A percentile compares a stretch with the other conserved stretches of the same genome.
These are phyloP conservation scores for Agapornis roseicollis DNA, from an alignment of 2,113 vertebrate species.

Conservation along the genomic window DNA sequence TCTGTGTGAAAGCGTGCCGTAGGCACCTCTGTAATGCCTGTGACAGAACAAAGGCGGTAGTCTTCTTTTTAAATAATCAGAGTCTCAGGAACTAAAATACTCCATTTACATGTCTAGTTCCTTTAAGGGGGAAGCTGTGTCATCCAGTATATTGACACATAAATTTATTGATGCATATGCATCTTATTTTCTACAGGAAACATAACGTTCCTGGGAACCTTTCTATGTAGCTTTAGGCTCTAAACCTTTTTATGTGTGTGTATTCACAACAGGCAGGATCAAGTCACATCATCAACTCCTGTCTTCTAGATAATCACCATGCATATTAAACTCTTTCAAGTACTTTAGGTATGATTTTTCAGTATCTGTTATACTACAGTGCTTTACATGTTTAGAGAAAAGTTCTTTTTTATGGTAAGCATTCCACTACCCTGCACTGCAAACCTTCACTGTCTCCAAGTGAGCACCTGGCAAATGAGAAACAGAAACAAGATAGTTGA, in stretches of 20 bases:
- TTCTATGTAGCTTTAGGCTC: neutral
- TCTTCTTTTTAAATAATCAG: neutral
- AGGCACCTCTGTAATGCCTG: neutral
- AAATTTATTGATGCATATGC: accelerated
- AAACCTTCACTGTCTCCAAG: neutral
- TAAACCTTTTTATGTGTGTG: neutral
- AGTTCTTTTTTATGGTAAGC: neutral
- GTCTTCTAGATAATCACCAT: neutral
- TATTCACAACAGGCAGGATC: neutral
- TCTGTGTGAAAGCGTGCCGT: neutral
- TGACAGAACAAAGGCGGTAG: neutral
- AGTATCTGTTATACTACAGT: neutral
- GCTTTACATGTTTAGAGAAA: neutral
- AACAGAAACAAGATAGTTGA: neutral
- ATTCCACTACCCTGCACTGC: neutral
- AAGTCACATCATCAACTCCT: neutral
- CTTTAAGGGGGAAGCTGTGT: neutral
- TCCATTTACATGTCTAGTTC: neutral
- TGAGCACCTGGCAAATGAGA: accelerated
- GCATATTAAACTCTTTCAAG: neutral
- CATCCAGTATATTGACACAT: neutral
- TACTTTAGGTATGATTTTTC: neutral
- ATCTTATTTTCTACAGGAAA: neutral
- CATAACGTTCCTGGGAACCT: neutral
- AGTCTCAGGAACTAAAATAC: neutral